Conservation (phyloP, 2,113 vertebrate species). For the Corydoras maculifer region DNA sequence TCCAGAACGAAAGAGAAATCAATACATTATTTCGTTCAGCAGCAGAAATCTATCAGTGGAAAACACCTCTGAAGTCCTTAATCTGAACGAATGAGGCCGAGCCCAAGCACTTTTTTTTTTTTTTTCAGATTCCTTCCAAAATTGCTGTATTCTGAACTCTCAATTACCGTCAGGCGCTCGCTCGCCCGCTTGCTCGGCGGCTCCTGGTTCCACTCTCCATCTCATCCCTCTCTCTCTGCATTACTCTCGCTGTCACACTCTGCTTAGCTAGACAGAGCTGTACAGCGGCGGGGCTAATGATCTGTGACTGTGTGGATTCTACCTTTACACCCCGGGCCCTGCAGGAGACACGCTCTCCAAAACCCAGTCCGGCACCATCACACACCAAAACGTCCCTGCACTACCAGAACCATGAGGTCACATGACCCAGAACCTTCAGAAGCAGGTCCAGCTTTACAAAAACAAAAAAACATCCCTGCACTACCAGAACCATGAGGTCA, state of each 20-base stretch:
- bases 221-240: not conserved
- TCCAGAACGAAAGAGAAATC: too few species aligned
- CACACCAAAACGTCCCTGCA: too few species aligned
- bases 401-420: too few species aligned
- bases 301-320: slow-evolving; percentile 23
- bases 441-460: too few species aligned
- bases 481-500: too few species aligned
- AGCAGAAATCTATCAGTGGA: too few species aligned
- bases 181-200: not conserved
- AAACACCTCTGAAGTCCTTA: too few species aligned
- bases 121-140: not conserved
- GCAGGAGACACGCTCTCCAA: slow-evolving; percentile 1
- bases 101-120: too few species aligned
- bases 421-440: too few species aligned
- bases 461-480: too few species aligned
- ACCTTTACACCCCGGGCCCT: slow-evolving; percentile 18
- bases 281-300: slow-evolving; percentile 21
- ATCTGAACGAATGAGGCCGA: too few species aligned
- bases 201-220: not conserved
- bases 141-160: not conserved
- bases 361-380: not conserved
- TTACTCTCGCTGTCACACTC: slow-evolving; percentile 17
- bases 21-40: too few species aligned
- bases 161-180: not conserved
- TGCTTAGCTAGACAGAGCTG: slow-evolving; percentile 15